Evolutionary conservation across 2,113 vertebrate species (phyloP).

Genomic region (Varanus salvator): DNA sequence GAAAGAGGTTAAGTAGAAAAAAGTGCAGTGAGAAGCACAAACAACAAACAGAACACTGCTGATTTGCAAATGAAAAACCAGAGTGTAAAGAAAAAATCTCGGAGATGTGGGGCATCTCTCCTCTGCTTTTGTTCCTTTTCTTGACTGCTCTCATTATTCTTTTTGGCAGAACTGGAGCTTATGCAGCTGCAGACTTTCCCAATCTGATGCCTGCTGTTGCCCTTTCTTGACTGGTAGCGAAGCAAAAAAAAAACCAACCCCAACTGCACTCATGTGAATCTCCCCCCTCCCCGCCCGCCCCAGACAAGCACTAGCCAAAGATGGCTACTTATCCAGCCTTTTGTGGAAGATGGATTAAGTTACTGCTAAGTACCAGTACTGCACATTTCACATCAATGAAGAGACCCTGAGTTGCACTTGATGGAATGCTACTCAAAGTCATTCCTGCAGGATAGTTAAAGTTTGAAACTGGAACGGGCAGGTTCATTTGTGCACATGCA

Average conservation of each 20-base stretch:
- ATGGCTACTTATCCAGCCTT: background rate
- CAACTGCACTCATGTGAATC: constrained; percentile 32
- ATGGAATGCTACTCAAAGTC: background rate
- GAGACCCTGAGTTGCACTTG: background rate
- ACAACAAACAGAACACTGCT: constrained; percentile 29
- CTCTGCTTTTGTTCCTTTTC: constrained; percentile 41
- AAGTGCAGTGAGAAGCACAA: constrained; percentile 24
- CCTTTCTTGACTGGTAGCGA: constrained; percentile 21
- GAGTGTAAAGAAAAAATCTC: constrained; percentile 43
- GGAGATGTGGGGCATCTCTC: constrained; percentile 69
- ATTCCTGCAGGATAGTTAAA: background rate
- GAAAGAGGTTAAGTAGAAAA: background rate
- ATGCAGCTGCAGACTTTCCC: constrained; percentile 68
- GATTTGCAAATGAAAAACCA: constrained; percentile 43
- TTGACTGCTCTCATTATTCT: constrained; percentile 62
- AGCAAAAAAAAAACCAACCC: background rate
- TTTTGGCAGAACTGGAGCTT: constrained; percentile 60
- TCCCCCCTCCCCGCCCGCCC: background rate
- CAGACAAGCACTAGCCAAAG: background rate
- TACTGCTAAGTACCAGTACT: background rate
- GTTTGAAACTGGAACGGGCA: background rate
- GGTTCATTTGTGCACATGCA: background rate
- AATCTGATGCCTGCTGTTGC: constrained; percentile 61
- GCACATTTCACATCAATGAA: background rate
- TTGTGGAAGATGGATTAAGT: background rate